Base-by-base conservation (phyloP, 2,113 vertebrate species). In the Artemisiospiza belli region DNA sequence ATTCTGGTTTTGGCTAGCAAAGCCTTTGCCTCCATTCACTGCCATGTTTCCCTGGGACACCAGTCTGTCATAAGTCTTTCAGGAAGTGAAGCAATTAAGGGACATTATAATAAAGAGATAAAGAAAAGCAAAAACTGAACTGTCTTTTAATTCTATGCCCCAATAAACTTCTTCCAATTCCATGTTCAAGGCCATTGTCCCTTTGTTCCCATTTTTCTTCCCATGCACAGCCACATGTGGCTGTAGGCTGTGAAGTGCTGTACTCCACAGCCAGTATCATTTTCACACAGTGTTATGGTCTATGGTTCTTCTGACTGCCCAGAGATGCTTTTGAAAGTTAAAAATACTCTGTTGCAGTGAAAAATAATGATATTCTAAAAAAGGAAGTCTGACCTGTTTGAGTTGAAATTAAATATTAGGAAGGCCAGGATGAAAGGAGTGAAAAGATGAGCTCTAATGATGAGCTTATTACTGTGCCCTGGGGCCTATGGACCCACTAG, bases 11-110 rank as follows among this genome's bases (percentile, higher is more conserved):
- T 66, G 67, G 37, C 28, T 37, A 41, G 31, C 11, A 31, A 57
- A n/a, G 12, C 16, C 41, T 93, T 75, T 68, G 41, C 62, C 41
- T 89, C 54, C 46, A 37, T 84, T 83, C 55, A 52, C 7, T 76
- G 25, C 4, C 33, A 10, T 21, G 25, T 88, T 95, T 93, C 81
- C 39, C 52, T 79, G 69, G 69, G 61, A 91, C 70, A 93, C 39
- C n/a, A 54, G 11, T 39, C 66, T 79, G 30, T 35, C n/a, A 46
- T 23, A 49, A 72, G 55, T 46, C 28, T 62, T 95, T 58, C 1
- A 4, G 82, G 41, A 95, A 92, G n/a, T 25, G 18, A 86, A 83
- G 25, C 25, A 85, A 83, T 69, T 87, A 79, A 79, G 5, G 21
- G 20, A 35, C 7, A 28, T 80, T 39, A 76, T 55, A 85, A 75